Evolutionary conservation across 2,797 vertebrate species (phyloP).

Genomic region (Gambelia wislizenii): DNA sequence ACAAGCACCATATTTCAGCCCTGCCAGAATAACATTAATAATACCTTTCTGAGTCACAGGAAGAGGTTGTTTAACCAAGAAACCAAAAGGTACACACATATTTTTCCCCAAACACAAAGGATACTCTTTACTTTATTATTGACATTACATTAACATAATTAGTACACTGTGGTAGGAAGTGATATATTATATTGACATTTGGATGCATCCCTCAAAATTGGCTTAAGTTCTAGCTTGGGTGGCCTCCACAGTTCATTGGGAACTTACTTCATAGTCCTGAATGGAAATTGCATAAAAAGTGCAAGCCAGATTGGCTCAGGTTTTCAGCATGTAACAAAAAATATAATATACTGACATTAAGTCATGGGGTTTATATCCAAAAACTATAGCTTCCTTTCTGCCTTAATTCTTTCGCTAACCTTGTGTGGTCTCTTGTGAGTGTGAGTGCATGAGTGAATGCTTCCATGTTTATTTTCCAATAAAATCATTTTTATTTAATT

Average conservation of each 20-base stretch:
- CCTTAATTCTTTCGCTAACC: too few species aligned
- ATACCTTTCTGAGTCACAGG: neutral
- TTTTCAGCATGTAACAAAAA: neutral
- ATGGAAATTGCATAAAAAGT: neutral
- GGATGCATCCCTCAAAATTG: neutral
- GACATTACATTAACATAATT: neutral
- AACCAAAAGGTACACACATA: neutral
- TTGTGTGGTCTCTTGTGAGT: too few species aligned
- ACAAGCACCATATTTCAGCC: neutral
- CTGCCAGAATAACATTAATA: neutral
- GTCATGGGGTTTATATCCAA: neutral
- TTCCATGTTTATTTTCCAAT: too few species aligned
- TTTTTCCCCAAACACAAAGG: neutral
- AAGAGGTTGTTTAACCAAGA: neutral
- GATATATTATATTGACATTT: conserved; percentile 13
- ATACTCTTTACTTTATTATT: neutral
- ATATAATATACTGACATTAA: neutral
- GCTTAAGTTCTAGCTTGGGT: neutral
- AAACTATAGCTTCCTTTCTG: neutral
- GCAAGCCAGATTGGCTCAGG: neutral
- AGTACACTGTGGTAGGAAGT: conserved; percentile 10
- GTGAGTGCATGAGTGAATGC: too few species aligned
- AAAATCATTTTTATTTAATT: too few species aligned
- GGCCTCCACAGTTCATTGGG: neutral
- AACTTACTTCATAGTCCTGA: neutral